Evolutionary conservation across 2,797 vertebrate genomes (phyloP).

Genomic region (Crotalus adamanteus): DNA sequence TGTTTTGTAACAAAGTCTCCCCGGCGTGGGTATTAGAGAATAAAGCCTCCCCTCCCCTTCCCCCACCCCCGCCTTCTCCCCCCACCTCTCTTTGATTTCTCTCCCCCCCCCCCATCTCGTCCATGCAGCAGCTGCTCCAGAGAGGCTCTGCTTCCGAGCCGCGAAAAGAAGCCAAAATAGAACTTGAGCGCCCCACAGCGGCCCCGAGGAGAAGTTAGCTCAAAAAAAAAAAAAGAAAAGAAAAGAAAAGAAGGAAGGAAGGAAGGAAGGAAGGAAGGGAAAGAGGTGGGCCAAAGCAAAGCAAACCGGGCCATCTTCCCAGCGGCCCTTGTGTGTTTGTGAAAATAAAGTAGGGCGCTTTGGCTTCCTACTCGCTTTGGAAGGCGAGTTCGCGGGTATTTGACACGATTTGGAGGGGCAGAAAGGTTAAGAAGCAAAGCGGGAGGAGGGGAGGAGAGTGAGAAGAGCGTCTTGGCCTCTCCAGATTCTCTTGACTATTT

Average conservation of each 20-base stretch:
- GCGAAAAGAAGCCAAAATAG: slow-evolving; percentile 38
- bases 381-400: neutral
- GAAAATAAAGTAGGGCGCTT: neutral
- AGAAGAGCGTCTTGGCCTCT: no score
- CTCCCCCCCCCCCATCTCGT: neutral
- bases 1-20: slow-evolving; percentile 64
- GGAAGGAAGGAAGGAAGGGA: no score
- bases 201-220: neutral
- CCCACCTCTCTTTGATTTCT: neutral
- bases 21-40: slow-evolving; percentile 52
- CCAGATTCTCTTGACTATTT: neutral
- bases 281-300: neutral
- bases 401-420: neutral
- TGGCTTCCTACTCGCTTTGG: neutral
- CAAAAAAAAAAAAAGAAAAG: accelerated
- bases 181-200: slow-evolving; percentile 70
- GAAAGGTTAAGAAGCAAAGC: neutral
- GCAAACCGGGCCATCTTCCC: no score
- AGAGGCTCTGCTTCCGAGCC: slow-evolving; percentile 5
- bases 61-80: neutral
- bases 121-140: slow-evolving; percentile 43
- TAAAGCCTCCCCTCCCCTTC: slow-evolving; percentile 50
- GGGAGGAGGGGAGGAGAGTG: no score
- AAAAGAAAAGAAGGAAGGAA: no score
- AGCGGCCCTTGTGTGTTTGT: neutral